Evolutionary conservation across 1,140 invertebrate species (phyloP).

Genomic region (Copidosoma floridanum): DNA sequence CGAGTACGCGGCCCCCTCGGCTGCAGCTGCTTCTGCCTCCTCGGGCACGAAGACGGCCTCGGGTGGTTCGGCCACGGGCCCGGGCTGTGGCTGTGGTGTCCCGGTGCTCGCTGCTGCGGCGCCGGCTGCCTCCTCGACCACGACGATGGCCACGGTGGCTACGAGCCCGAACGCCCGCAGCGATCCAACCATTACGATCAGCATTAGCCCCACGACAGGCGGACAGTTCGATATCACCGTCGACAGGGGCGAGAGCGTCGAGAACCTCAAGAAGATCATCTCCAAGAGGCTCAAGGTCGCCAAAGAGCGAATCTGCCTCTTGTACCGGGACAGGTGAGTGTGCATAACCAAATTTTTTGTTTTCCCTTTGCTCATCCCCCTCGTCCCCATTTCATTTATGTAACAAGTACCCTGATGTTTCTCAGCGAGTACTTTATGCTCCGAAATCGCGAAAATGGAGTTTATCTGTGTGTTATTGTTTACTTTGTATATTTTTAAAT

Average conservation of each 20-base stretch:
- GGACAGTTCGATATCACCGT: slow-evolving; percentile 83
- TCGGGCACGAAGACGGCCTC: no score
- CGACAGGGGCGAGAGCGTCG: slow-evolving; percentile 75
- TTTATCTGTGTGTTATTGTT: no score
- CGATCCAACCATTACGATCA: slow-evolving; percentile 70
- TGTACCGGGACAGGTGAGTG: slow-evolving; percentile 87
- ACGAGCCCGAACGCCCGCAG: slow-evolving; percentile 8
- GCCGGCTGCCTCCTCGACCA: slow-evolving; percentile 9
- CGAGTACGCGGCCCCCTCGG: background rate
- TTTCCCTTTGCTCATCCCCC: no score
- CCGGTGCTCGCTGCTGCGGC: slow-evolving; percentile 16
- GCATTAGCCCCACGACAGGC: slow-evolving; percentile 85
- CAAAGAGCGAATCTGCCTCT: slow-evolving; percentile 86
- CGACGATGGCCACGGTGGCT: background rate
- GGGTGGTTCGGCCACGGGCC: background rate
- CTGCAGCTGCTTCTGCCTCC: no score
- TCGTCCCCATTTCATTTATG: no score
- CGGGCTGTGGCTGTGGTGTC: background rate
- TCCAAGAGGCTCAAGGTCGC: slow-evolving; percentile 89
- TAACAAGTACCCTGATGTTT: no score
- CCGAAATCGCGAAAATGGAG: no score
- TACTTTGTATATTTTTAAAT: no score
- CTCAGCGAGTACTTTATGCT: no score
- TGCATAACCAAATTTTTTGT: slow-evolving; percentile 1
- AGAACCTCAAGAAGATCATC: slow-evolving; percentile 85